Conservation (phyloP, 1,140 invertebrate genomes). For the Geopemphigus sp. region DNA sequence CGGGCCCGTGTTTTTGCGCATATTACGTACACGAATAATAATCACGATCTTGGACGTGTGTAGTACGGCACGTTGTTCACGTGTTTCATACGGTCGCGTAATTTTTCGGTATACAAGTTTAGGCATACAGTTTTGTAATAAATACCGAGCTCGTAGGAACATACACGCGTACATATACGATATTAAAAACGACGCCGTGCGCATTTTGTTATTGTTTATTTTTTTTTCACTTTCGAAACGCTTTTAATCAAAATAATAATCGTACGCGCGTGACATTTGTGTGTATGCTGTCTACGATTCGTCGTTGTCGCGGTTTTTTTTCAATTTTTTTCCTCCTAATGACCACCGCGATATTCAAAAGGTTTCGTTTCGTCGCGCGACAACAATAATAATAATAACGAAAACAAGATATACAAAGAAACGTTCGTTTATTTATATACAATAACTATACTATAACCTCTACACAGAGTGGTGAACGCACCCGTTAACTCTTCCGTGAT, state of each 20-base stretch:
- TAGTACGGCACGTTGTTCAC: too few relatives aligned
- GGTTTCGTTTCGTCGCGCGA: neutral
- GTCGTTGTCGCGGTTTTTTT: neutral
- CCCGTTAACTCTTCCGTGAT: too few relatives aligned
- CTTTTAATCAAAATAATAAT: slow-evolving; percentile 20
- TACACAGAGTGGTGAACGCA: too few relatives aligned
- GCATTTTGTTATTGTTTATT: neutral
- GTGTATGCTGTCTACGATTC: too few relatives aligned
- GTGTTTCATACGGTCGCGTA: too few relatives aligned
- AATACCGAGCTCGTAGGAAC: too few relatives aligned
- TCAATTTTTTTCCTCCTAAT: neutral
- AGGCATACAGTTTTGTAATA: neutral
- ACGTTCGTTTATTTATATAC: too few relatives aligned
- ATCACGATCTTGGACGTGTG: too few relatives aligned
- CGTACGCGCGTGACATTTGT: neutral
- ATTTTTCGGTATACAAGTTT: neutral
- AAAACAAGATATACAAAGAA: neutral
- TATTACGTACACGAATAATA: too few relatives aligned
- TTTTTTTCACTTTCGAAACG: neutral
- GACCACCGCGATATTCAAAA: neutral
- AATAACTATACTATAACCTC: too few relatives aligned
- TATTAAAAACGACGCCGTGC: too few relatives aligned
- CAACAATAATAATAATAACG: neutral
- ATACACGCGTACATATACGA: neutral
- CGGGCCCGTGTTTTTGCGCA: too few relatives aligned